Evolutionary conservation across 2,797 vertebrate species (phyloP).

Genomic region (Sebastes diploproa): DNA sequence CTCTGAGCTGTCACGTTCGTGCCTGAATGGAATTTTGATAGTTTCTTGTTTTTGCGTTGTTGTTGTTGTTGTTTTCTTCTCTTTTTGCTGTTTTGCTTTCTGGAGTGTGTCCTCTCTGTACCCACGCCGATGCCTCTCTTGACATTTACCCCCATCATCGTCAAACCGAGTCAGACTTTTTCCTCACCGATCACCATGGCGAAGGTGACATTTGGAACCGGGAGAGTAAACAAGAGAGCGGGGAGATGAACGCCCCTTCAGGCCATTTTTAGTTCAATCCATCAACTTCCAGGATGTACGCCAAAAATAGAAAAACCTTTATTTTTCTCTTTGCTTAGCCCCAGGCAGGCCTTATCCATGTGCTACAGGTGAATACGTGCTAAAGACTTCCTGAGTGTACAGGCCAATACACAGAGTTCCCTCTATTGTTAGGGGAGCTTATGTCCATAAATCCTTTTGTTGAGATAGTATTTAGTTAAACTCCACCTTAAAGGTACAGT

Average conservation of each 20-base stretch:
- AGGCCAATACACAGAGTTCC: neutral
- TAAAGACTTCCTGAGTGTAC: conserved; percentile 11
- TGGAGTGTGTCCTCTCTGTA: conserved; percentile 31
- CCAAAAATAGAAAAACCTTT: conserved; percentile 48
- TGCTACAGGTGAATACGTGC: conserved; percentile 32
- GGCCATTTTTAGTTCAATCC: conserved; percentile 52
- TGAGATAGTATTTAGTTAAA: neutral
- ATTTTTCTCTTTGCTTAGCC: conserved; percentile 20
- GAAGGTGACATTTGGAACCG: conserved; percentile 50
- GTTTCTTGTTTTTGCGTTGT: conserved; percentile 28
- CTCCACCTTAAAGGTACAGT: neutral
- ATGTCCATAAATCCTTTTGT: neutral
- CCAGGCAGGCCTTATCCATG: conserved; percentile 16
- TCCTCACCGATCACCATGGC: neutral
- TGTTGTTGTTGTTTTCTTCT: conserved; percentile 30
- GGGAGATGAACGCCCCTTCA: conserved; percentile 26
- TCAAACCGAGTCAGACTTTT: conserved; percentile 32
- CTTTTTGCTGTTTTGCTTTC: neutral
- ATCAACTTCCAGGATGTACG: conserved; percentile 57
- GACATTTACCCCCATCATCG: conserved; percentile 37
- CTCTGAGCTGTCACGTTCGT: conserved; percentile 71
- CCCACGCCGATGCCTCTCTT: conserved; percentile 40
- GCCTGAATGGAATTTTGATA: conserved; percentile 76
- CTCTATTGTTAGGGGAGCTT: neutral
- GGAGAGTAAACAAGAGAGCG: conserved; percentile 28